These are phyloP conservation scores for Sebastes minor DNA, from an alignment of 2,797 vertebrate genomes.

Conservation along the genomic window DNA sequence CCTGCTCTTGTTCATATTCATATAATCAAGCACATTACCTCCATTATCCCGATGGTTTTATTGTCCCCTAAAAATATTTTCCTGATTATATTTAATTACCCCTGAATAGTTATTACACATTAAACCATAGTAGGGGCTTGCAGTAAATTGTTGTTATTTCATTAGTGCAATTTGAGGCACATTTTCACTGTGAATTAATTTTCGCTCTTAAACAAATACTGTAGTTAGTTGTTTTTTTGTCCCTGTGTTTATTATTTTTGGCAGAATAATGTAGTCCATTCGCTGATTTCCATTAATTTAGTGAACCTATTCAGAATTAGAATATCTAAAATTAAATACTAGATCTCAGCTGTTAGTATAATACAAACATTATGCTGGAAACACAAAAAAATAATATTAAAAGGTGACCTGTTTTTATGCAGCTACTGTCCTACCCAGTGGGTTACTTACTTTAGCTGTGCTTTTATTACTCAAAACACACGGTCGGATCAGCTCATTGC, in stretches of 20 bases:
- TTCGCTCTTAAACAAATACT: conserved; percentile 46
- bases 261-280: conserved; percentile 56
- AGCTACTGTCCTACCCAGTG: background rate
- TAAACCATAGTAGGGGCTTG: conserved; percentile 39
- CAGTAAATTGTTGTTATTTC: conserved; percentile 70
- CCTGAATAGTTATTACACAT: conserved; percentile 66
- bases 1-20: conserved; percentile 39
- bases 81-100: conserved; percentile 72
- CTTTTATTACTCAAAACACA: conserved; percentile 21
- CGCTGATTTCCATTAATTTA: conserved; percentile 51
- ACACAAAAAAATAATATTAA: conserved; percentile 6
- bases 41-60: conserved; percentile 70
- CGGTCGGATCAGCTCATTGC: background rate
- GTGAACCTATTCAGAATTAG: conserved; percentile 38
- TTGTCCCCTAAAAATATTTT: conserved; percentile 61
- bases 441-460: conserved; percentile 6
- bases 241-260: conserved; percentile 45
- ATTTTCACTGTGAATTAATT: conserved; percentile 70
- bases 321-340: conserved; percentile 35
- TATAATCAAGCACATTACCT: conserved; percentile 48
- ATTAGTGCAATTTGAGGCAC: conserved; percentile 72
- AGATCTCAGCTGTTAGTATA: conserved; percentile 28
- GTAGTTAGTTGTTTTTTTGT: background rate
- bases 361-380: conserved; percentile 26
- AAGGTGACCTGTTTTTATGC: conserved; percentile 21